Evolutionary conservation across 2,797 vertebrate genomes (phyloP), one percentile per base, ranked within the genome.

Genomic region (Caiman crocodilus): DNA sequence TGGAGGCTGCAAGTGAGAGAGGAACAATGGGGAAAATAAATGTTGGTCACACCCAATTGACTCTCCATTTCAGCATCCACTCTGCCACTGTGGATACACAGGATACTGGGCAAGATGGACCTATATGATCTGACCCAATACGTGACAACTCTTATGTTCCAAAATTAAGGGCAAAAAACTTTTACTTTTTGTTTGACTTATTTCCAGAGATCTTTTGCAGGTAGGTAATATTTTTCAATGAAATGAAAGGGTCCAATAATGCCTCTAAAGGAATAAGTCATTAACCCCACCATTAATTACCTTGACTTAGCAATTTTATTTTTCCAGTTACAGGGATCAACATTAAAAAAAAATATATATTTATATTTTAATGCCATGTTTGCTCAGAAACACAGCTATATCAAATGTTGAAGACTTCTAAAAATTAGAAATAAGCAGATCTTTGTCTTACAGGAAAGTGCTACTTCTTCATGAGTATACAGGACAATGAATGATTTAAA

Each of bases 151-250:
- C 6, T 71, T 71, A 71, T 50, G 9, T 10, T 10, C 9, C 42
- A 73, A 16, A 50, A 50, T 88, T 67, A 90, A 65, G 12, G 85
- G 23, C 10, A 94, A 90, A 35, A 17, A 2, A 6, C 30, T 63
- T 4, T 14, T 84, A n/a, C 30, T 60, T 2, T 79, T 82, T 59
- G 84, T 16, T 76, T 94, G 42, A 12, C 84, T 86, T 73, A 4
- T 67, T 90, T 91, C 18, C 32, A 82, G 8, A 50, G 25, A 23
- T 32, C 6, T 80, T 85, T 84, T 82, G 15, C 35, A 15, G 35
- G 35, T 50, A 78, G 80, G 18, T 7, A 91, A 60, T 57, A 58
- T 61, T 59, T 85, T 94, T 84, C 57, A 89, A 76, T 90, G 82
- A 30, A 42, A 1, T 75, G 4, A 13, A 82, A 42, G 5, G 69